phyloP scores from a whole-genome alignment of 2,888 invertebrate species.

The Drosophila niveifrons region DNA sequence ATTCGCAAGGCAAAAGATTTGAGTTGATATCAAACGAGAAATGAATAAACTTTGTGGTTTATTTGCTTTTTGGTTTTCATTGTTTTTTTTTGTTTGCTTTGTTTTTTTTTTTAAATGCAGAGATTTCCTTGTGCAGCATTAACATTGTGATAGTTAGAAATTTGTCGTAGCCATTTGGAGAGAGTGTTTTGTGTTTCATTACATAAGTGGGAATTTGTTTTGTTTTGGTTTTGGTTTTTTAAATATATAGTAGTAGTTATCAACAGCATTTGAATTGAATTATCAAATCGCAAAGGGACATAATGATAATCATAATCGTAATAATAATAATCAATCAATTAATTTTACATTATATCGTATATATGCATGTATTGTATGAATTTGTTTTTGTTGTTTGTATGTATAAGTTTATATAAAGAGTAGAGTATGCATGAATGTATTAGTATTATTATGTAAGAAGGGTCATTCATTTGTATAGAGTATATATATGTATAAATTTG shows the following conservation, averaged over 20 bases:
- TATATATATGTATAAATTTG: conserved; percentile 44
- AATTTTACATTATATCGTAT: conserved; percentile 60
- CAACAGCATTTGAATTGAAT: conserved; percentile 65
- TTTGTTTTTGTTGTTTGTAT: conserved; percentile 38
- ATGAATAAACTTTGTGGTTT: conserved; percentile 57
- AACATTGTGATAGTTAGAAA: conserved; percentile 76
- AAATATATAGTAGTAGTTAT: conserved; percentile 44
- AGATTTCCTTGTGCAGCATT: conserved; percentile 82
- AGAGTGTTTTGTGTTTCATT: conserved; percentile 39
- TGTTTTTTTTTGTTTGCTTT: background rate
- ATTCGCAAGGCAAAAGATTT: conserved; percentile 66
- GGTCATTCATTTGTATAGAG: conserved; percentile 35
- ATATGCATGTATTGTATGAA: conserved; percentile 42
- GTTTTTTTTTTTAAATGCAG: conserved; percentile 79
- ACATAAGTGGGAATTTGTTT: conserved; percentile 63
- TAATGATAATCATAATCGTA: conserved; percentile 50
- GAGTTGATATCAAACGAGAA: conserved; percentile 41
- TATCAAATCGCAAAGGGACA: conserved; percentile 71
- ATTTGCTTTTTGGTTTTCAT: background rate
- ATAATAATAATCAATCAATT: conserved; percentile 59
- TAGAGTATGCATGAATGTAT: conserved; percentile 47
- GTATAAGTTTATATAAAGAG: conserved; percentile 49
- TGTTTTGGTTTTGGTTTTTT: conserved; percentile 14
- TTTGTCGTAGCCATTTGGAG: conserved; percentile 55
- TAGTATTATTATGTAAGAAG: conserved; percentile 36